phyloP scores from a whole-genome alignment of 2,888 invertebrate genomes.

The Caenorhabditis afra region DNA sequence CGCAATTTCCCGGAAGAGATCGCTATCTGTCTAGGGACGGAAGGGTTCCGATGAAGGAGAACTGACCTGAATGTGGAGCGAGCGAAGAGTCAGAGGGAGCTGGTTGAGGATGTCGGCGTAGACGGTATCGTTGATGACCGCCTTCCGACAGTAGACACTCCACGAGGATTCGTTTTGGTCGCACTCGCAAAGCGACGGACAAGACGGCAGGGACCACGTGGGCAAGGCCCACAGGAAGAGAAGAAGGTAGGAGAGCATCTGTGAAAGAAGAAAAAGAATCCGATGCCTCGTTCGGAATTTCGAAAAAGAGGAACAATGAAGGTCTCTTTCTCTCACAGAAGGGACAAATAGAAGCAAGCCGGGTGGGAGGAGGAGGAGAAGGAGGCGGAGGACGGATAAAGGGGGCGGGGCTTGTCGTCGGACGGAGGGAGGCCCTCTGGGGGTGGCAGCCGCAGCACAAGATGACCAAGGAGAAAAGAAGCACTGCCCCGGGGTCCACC shows the following conservation, averaged over 20 bases:
- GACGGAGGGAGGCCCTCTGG: not conserved
- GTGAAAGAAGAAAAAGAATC: too few relatives aligned
- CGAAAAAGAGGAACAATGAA: too few relatives aligned
- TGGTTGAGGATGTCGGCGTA: conserved; percentile 72
- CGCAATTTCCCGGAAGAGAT: not conserved
- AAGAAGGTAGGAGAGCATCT: conserved; percentile 30
- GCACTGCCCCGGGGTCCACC: conserved; percentile 31
- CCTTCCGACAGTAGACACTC: conserved; percentile 72
- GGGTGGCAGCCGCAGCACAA: conserved; percentile 11
- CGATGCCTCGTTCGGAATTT: too few relatives aligned
- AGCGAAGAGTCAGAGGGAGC: conserved; percentile 72
- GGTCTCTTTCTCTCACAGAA: not conserved
- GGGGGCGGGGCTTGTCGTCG: conserved; percentile 34
- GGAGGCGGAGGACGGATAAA: conserved; percentile 43
- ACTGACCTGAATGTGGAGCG: conserved; percentile 78
- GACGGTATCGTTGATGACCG: conserved; percentile 73
- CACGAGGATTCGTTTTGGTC: conserved; percentile 64
- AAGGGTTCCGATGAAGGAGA: too few relatives aligned
- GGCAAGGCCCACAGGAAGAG: conserved; percentile 18
- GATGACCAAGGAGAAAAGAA: conserved; percentile 34
- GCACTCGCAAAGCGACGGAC: conserved; percentile 75
- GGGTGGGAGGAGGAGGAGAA: conserved; percentile 23
- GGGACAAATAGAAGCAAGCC: conserved; percentile 30
- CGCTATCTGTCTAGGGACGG: too few relatives aligned
- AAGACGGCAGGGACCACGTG: conserved; percentile 24